A percentile compares a stretch with the other conserved stretches of the same genome.
phyloP scores from a whole-genome alignment of 2,113 vertebrate species.

The Xyliphius kryptos region DNA sequence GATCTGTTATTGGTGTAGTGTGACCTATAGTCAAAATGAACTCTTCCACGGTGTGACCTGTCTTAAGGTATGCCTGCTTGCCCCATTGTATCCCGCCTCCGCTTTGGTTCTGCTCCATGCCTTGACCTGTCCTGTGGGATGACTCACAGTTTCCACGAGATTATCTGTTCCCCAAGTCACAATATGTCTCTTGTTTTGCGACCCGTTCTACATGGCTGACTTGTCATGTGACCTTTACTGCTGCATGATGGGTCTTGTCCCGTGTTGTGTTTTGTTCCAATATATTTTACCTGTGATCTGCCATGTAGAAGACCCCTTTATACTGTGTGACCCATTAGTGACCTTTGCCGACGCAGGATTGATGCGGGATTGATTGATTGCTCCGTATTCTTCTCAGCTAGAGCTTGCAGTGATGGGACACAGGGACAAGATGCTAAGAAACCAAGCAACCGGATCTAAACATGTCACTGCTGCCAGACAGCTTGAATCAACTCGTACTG shows the following conservation, averaged over 20 bases:
- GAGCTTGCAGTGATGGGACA: slow-evolving; percentile 11
- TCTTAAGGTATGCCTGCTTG: too few relatives aligned
- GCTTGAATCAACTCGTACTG: slow-evolving; percentile 37
- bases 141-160: too few relatives aligned
- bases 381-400: slow-evolving; percentile 23
- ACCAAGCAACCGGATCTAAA: slow-evolving; percentile 36
- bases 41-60: neutral
- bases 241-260: too few relatives aligned
- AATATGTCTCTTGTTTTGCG: too few relatives aligned
- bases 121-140: neutral
- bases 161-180: too few relatives aligned
- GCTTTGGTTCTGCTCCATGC: too few relatives aligned
- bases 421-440: slow-evolving; percentile 32
- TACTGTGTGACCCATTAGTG: slow-evolving; percentile 1
- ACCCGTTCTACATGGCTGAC: too few relatives aligned
- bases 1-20: neutral
- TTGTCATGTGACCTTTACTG: too few relatives aligned
- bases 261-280: neutral
- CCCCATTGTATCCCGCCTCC: too few relatives aligned
- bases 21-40: neutral
- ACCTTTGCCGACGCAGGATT: slow-evolving; percentile 21
- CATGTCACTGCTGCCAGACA: slow-evolving; percentile 39
- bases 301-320: neutral
- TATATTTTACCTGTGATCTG: too few relatives aligned
- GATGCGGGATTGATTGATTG: slow-evolving; percentile 13